Evolutionary conservation across 2,113 vertebrate species (phyloP), one percentile per base, ranked within the genome.

Genomic region (Gadus macrocephalus): DNA sequence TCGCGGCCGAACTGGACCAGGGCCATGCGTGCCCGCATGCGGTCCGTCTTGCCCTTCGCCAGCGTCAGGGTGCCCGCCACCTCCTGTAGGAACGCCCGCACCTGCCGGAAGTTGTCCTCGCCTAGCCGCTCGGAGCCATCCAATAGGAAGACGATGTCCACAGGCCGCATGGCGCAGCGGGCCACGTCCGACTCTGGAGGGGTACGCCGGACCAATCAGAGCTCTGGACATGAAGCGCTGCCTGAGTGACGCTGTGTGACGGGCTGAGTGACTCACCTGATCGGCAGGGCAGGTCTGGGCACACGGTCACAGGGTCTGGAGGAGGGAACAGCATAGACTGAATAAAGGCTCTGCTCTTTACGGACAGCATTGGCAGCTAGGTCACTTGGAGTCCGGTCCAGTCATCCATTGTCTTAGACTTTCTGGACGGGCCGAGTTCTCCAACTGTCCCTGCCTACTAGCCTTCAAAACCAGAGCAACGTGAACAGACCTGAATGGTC

Each of bases 261-360:
- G 25, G n/a, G 16, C 64, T 15, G n/a, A 49, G 3, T 72, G 27
- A 73, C 88, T 89, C 95, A 98, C 97, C 95, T 87, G 88, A 90
- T 83, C 93, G 93, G 79, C 97, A 99, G 56, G 95, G 95, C 49
- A 98, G 91, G 53, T 98, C 95, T 0, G 96, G 97, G 53, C 97
- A 99, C 78, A 98, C 90, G 0, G 94, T 90, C 79, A 93, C 90
- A 1, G 97, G 96, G 66, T 98, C 97, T 99, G 80, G 17, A 93
- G 20, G 74, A 59, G 59, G 42, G 42, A 14, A 49, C 8, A 49
- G 8, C 38, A 49, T 1, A 9, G 42, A 1, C 27, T 9, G 22
- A 3, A n/a, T 15, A 31, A 6, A 20, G 5, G 42, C 42, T 49
- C 9, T 49, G 9, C 42, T 49, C 42, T 9, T 14, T 49, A 49